Percentiles rank a stretch among this genome's conserved stretches.
These are phyloP conservation scores for Mycalesis mineus DNA, from an alignment of 2,888 invertebrate genomes.

Conservation along the genomic window DNA sequence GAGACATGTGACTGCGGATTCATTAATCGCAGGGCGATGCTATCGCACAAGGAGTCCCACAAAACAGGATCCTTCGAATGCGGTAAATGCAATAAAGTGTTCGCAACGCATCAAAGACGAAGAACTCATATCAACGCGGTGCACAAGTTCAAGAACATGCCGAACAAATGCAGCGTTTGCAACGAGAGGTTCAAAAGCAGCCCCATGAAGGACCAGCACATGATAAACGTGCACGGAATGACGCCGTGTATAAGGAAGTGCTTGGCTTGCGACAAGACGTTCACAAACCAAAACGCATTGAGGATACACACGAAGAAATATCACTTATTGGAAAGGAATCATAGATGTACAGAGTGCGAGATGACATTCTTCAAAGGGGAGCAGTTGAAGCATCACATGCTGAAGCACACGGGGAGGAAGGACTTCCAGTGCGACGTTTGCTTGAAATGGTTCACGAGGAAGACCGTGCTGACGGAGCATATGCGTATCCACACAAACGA, in stretches of 20 bases:
- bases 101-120: slow-evolving; percentile 45
- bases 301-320: slow-evolving; percentile 40
- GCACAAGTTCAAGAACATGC: slow-evolving; percentile 39
- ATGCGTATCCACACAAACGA: slow-evolving; percentile 61
- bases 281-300: slow-evolving; percentile 34
- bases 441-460: slow-evolving; percentile 33
- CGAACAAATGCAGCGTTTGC: slow-evolving; percentile 42
- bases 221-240: slow-evolving; percentile 34
- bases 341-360: slow-evolving; percentile 38
- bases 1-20: slow-evolving; percentile 41
- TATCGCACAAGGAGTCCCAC: slow-evolving; percentile 34
- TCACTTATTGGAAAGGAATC: slow-evolving; percentile 47
- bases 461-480: slow-evolving; percentile 38
- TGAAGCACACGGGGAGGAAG: slow-evolving; percentile 35
- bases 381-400: slow-evolving; percentile 37
- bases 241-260: slow-evolving; percentile 34
- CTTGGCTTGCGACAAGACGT: slow-evolving; percentile 41
- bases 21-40: slow-evolving; percentile 34
- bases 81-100: slow-evolving; percentile 52
- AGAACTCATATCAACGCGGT: slow-evolving; percentile 55
- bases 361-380: slow-evolving; percentile 36
- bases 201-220: slow-evolving; percentile 29
- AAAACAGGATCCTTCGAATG: slow-evolving; percentile 40
- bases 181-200: slow-evolving; percentile 40
- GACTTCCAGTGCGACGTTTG: slow-evolving; percentile 39